Evolutionary conservation across 1,140 invertebrate species (phyloP).

Genomic region (Mizuhopecten yessoensis): DNA sequence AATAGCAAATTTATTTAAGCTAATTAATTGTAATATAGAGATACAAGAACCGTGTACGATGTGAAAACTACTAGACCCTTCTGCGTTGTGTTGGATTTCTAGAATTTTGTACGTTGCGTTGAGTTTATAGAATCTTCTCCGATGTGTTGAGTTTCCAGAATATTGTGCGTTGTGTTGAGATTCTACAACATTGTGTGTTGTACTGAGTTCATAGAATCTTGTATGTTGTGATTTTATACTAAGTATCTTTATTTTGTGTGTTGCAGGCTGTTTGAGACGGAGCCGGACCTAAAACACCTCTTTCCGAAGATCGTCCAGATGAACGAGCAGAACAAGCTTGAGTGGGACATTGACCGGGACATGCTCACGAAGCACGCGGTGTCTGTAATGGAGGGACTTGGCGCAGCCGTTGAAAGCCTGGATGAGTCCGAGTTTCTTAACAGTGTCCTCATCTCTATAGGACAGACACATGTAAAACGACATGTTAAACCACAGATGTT

Average conservation of each 20-base stretch:
- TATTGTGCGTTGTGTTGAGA: too few relatives aligned
- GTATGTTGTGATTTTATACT: too few relatives aligned
- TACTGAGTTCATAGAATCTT: too few relatives aligned
- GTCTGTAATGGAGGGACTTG: conserved; percentile 78
- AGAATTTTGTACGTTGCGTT: too few relatives aligned
- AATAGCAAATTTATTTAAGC: too few relatives aligned
- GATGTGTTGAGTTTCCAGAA: too few relatives aligned
- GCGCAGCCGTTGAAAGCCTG: conserved; percentile 78
- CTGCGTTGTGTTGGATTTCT: too few relatives aligned
- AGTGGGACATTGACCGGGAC: conserved; percentile 77
- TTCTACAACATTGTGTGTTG: too few relatives aligned
- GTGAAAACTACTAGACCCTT: too few relatives aligned
- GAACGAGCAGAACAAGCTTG: conserved; percentile 77
- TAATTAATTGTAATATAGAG: too few relatives aligned
- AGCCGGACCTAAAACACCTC: conserved; percentile 75
- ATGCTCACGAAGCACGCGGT: conserved; percentile 79
- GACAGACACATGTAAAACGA: conserved; percentile 78
- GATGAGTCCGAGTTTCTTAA: conserved; percentile 78
- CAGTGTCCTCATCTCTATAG: conserved; percentile 75
- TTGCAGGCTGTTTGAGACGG: conserved; percentile 77
- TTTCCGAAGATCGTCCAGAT: conserved; percentile 79
- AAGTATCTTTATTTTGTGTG: conserved; percentile 31
- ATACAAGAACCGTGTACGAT: too few relatives aligned
- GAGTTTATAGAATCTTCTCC: too few relatives aligned
- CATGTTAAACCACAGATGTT: conserved; percentile 78